Percentiles rank a stretch among this genome's conserved stretches.
These are phyloP conservation scores for Microcebus murinus DNA, from an alignment of 2,113 vertebrate genomes.

Conservation along the genomic window DNA sequence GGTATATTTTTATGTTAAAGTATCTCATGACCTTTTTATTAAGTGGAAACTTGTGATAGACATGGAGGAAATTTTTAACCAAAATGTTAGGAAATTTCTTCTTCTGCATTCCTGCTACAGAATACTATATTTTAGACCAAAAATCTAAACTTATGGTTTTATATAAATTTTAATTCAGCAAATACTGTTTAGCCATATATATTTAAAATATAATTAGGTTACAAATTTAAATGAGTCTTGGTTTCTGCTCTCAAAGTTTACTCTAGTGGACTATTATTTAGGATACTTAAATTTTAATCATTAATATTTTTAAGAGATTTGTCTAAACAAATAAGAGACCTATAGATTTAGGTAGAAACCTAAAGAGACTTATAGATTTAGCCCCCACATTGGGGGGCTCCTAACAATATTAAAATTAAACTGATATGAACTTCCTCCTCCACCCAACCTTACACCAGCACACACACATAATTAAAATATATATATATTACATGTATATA, in stretches of 20 bases:
- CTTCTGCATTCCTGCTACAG: neutral
- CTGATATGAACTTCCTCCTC: neutral
- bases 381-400: neutral
- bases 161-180: neutral
- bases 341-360: neutral
- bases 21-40: conserved; percentile 61
- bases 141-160: neutral
- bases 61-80: neutral
- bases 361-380: neutral
- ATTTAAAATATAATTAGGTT: neutral
- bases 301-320: neutral
- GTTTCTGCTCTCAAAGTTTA: neutral
- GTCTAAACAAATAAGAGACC: neutral
- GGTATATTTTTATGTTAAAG: conserved; percentile 62
- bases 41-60: conserved; percentile 47
- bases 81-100: neutral
- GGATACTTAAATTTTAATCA: neutral
- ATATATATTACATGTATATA: too few species aligned
- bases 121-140: neutral
- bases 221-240: neutral
- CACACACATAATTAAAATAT: too few species aligned
- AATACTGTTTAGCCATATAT: neutral
- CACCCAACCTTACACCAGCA: neutral
- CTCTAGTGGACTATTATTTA: neutral
- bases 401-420: neutral